phyloP scores from a whole-genome alignment of 2,888 invertebrate species.

The Metacarcinus magister region DNA sequence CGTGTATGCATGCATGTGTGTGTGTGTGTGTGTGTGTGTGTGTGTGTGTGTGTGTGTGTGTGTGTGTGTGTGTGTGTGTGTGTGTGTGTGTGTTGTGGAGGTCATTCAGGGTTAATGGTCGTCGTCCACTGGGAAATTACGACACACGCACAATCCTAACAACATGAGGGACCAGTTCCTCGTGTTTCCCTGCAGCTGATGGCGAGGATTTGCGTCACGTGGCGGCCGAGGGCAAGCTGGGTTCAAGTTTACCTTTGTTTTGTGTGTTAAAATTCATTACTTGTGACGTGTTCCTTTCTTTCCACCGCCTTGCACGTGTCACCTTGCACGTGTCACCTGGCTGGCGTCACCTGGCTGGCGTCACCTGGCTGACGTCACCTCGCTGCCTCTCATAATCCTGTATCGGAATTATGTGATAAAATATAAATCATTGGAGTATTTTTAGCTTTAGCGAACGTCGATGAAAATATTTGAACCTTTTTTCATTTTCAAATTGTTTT shows the following conservation, averaged over 20 bases:
- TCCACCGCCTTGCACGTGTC: not conserved
- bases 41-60: too few species aligned
- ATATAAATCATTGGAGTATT: not conserved
- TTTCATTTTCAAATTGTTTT: not conserved
- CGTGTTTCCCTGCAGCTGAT: not conserved
- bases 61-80: constrained; percentile 3
- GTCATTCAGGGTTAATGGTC: not conserved
- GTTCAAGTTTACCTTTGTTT: not conserved
- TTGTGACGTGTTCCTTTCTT: not conserved
- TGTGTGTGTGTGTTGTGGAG: not conserved
- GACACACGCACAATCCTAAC: not conserved
- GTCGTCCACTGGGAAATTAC: not conserved
- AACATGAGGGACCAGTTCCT: not conserved
- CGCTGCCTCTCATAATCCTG: not conserved
- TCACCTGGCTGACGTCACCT: too few species aligned
- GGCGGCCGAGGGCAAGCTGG: not conserved
- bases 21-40: not conserved
- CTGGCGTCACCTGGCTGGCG: too few species aligned
- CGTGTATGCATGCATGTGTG: too few species aligned
- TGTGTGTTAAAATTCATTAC: not conserved
- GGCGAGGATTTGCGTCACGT: not conserved
- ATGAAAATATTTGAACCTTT: not conserved
- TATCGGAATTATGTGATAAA: not conserved
- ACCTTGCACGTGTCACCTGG: not conserved
- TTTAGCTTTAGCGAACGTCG: not conserved